Conservation (phyloP, 2,888 invertebrate genomes). For the Meteorus cinctellus region DNA sequence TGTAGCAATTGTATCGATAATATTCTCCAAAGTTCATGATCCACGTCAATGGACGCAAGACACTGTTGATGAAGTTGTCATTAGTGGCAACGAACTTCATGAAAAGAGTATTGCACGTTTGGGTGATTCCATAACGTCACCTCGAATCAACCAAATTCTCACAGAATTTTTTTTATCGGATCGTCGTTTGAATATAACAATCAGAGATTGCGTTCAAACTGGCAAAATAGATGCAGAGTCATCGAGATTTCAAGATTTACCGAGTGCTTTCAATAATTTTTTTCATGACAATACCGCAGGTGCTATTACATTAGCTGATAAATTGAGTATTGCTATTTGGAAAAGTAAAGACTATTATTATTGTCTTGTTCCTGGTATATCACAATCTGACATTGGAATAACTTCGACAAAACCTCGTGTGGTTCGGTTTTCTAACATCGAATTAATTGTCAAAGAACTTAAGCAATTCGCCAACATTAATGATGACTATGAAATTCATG, state of each 20-base stretch:
- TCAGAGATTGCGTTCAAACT: conserved; percentile 66
- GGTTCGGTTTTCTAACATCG: conserved; percentile 53
- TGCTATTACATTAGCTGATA: conserved; percentile 52
- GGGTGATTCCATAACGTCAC: conserved; percentile 48
- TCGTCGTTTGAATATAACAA: conserved; percentile 60
- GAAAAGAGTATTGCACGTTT: conserved; percentile 59
- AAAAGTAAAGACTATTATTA: conserved; percentile 58
- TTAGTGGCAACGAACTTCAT: conserved; percentile 64
- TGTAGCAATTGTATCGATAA: conserved; percentile 60
- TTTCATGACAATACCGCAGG: conserved; percentile 60
- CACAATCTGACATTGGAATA: background rate
- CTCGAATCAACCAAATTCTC: conserved; percentile 61
- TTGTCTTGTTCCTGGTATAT: conserved; percentile 57
- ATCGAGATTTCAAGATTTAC: conserved; percentile 58
- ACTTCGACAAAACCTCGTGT: conserved; percentile 49
- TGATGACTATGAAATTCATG: conserved; percentile 65
- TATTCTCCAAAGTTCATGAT: conserved; percentile 67
- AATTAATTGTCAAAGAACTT: conserved; percentile 53
- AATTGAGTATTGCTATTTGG: conserved; percentile 61
- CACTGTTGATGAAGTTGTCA: conserved; percentile 61
- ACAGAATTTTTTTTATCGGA: conserved; percentile 66
- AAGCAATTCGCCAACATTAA: conserved; percentile 47
- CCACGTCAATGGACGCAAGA: conserved; percentile 61
- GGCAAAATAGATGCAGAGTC: conserved; percentile 58
- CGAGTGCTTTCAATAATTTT: conserved; percentile 58